Evolutionary conservation across 2,797 vertebrate species (phyloP).

Genomic region (Neolamprologus multifasciatus): DNA sequence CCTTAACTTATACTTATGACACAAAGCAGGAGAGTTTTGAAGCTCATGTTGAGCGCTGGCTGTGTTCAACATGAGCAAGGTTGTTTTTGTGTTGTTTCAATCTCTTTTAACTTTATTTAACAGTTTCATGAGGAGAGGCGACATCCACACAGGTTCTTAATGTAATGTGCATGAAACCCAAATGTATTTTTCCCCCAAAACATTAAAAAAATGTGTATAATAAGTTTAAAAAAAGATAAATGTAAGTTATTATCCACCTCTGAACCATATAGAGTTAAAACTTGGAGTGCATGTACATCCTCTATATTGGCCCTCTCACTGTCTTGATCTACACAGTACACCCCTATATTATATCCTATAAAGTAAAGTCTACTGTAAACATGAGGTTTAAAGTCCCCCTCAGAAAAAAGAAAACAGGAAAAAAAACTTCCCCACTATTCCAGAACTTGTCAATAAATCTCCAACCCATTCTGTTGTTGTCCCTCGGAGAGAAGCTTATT

Average conservation of each 20-base stretch:
- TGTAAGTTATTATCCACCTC: background rate
- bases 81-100: background rate
- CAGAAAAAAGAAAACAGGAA: background rate
- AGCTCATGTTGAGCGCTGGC: background rate
- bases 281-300: background rate
- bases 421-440: background rate
- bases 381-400: background rate
- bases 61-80: background rate
- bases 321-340: background rate
- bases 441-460: slow-evolving; percentile 45
- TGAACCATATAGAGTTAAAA: background rate
- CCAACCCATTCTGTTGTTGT: slow-evolving; percentile 4
- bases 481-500: slow-evolving; percentile 22
- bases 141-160: background rate
- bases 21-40: background rate
- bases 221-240: background rate
- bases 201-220: background rate
- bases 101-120: background rate
- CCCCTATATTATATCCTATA: background rate
- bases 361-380: background rate
- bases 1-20: too few species aligned
- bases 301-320: background rate
- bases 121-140: background rate
- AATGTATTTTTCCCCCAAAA: accelerated
- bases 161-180: background rate